Evolutionary conservation across 2,888 invertebrate genomes (phyloP).

Genomic region (Calephelis perditalis): DNA sequence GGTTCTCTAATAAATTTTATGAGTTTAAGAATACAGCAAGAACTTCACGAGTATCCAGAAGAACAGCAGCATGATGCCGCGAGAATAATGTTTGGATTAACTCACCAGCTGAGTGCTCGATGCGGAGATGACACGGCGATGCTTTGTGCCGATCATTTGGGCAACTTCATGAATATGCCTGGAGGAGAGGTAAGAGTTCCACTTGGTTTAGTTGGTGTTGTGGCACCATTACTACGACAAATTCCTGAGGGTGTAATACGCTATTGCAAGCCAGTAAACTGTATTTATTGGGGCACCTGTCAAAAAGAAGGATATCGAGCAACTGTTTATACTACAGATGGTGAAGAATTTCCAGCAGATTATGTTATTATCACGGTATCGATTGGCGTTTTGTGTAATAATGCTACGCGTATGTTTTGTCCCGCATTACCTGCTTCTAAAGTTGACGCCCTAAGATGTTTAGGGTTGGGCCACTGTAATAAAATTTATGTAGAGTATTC

Average conservation of each 20-base stretch:
- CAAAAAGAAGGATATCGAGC: conserved; percentile 67
- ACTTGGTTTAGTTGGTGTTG: conserved; percentile 80
- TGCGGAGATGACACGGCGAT: conserved; percentile 80
- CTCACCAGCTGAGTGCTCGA: conserved; percentile 79
- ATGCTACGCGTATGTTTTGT: conserved; percentile 81
- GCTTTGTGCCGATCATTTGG: conserved; percentile 56
- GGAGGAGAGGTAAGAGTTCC: conserved; percentile 79
- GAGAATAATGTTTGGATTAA: conserved; percentile 81
- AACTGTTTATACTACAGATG: conserved; percentile 81
- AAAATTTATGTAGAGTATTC: conserved; percentile 88
- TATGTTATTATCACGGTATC: conserved; percentile 89
- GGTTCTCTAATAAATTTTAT: conserved; percentile 82
- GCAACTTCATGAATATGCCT: conserved; percentile 75
- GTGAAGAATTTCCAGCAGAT: conserved; percentile 84
- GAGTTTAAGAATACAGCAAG: conserved; percentile 82
- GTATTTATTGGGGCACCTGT: conserved; percentile 82
- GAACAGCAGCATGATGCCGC: conserved; percentile 83
- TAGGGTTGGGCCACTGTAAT: conserved; percentile 86
- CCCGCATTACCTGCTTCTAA: conserved; percentile 84
- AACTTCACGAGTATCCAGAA: conserved; percentile 81
- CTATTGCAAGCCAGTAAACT: conserved; percentile 84
- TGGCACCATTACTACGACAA: conserved; percentile 81
- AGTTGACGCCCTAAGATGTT: conserved; percentile 80
- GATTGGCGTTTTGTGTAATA: conserved; percentile 84
- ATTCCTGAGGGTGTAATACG: conserved; percentile 80